Evolutionary conservation across 2,113 vertebrate species (phyloP).

Genomic region (Cnemophilus loriae): DNA sequence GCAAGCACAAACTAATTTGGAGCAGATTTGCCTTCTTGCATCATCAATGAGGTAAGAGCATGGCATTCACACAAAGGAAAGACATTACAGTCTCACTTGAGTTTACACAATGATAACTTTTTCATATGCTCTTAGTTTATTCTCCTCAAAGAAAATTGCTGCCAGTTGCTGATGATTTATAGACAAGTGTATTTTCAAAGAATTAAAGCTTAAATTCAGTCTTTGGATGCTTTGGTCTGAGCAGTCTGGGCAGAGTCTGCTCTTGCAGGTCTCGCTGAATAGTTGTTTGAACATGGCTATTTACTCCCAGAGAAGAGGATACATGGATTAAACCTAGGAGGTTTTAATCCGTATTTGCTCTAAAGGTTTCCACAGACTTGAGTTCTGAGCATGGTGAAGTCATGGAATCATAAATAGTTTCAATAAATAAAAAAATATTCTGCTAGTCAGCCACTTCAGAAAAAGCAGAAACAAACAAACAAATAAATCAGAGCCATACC

Average conservation of each 20-base stretch:
- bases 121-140: background rate
- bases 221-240: background rate
- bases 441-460: background rate
- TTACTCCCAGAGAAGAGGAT: background rate
- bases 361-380: background rate
- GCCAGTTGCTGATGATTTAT: background rate
- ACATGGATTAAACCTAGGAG: background rate
- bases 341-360: background rate
- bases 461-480: background rate
- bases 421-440: background rate
- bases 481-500: slow-evolving; percentile 68
- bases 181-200: background rate
- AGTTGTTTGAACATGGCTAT: background rate
- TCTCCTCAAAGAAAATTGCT: background rate
- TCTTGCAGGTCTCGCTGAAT: background rate
- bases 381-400: background rate
- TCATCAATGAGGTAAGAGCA: background rate
- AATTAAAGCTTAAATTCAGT: background rate
- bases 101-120: background rate
- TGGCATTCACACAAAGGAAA: background rate
- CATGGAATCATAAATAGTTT: background rate
- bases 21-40: background rate
- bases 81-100: background rate
- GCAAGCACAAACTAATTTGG: background rate
- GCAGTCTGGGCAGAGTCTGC: background rate